A percentile compares a stretch with the other conserved stretches of the same genome.
phyloP scores from a whole-genome alignment of 2,888 invertebrate genomes.

The Helicoverpa assulta region DNA sequence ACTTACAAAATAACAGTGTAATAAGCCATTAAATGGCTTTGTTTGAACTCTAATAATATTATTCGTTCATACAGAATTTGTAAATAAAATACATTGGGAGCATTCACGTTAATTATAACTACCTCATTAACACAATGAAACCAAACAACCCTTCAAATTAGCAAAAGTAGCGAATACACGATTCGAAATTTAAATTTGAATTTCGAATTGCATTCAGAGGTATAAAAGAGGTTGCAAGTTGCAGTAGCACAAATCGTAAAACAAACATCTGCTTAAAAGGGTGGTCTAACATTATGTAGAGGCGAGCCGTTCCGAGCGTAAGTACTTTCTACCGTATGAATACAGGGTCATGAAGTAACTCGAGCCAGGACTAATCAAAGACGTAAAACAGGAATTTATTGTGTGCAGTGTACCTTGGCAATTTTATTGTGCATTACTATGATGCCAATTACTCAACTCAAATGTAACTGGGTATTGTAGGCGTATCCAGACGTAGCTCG shows the following conservation, averaged over 20 bases:
- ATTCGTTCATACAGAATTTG: constrained; percentile 25
- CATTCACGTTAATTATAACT: constrained; percentile 41
- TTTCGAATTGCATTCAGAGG: constrained; percentile 34
- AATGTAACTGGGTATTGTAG: constrained; percentile 70
- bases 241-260: constrained; percentile 39
- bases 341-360: constrained; percentile 81
- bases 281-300: constrained; percentile 77
- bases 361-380: constrained; percentile 87
- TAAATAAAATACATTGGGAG: constrained; percentile 24
- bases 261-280: constrained; percentile 68
- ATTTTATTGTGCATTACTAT: constrained; percentile 87
- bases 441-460: constrained; percentile 88
- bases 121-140: constrained; percentile 50
- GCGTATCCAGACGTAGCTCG: constrained; percentile 41
- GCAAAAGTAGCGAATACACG: constrained; percentile 20
- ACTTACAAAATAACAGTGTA: constrained; percentile 21
- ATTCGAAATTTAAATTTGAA: constrained; percentile 29
- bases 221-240: constrained; percentile 41
- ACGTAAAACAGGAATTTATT: constrained; percentile 88
- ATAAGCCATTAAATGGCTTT: constrained; percentile 20
- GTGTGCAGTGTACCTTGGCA: constrained; percentile 85
- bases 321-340: constrained; percentile 42
- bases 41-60: constrained; percentile 23
- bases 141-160: constrained; percentile 12
- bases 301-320: constrained; percentile 34